Percentiles rank a stretch among this genome's conserved stretches.
Evolutionary conservation across 2,888 invertebrate genomes (phyloP).

Genomic region (Drosophila aldrichi): DNA sequence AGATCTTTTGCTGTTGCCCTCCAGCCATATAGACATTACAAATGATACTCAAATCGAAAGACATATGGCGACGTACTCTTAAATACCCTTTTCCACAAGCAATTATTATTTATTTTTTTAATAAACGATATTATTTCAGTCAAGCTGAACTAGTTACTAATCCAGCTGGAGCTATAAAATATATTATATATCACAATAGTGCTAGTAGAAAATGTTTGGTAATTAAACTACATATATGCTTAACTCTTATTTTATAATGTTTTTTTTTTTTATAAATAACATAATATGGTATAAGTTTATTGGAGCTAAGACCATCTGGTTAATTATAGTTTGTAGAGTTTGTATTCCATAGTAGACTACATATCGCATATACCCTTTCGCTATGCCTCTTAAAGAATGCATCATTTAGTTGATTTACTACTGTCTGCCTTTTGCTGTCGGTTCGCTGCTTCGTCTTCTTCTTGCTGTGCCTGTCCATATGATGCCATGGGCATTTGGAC

Average conservation of each 20-base stretch:
- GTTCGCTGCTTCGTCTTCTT: conserved; percentile 34
- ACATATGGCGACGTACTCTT: not conserved
- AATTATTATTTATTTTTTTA: too few species aligned
- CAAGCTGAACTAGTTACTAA: too few species aligned
- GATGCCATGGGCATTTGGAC: conserved; percentile 60
- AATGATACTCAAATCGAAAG: conserved; percentile 33
- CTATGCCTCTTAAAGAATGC: conserved; percentile 43
- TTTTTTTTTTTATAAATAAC: too few species aligned
- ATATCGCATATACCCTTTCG: conserved; percentile 20
- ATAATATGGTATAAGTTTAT: too few species aligned
- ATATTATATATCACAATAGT: too few species aligned
- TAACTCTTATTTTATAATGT: too few species aligned
- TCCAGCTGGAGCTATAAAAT: too few species aligned
- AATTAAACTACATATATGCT: too few species aligned
- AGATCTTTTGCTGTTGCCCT: conserved; percentile 31
- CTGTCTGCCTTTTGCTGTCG: conserved; percentile 48
- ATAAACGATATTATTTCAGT: too few species aligned
- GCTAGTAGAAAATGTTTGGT: too few species aligned
- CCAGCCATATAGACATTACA: conserved; percentile 40
- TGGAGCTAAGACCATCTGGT: too few species aligned
- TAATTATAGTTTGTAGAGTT: too few species aligned
- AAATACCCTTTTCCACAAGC: conserved; percentile 24
- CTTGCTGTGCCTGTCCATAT: conserved; percentile 39
- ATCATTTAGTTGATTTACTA: conserved; percentile 73
- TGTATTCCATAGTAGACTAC: not conserved